Conservation (phyloP, 2,113 vertebrate genomes). For the Podarcis raffonei region DNA sequence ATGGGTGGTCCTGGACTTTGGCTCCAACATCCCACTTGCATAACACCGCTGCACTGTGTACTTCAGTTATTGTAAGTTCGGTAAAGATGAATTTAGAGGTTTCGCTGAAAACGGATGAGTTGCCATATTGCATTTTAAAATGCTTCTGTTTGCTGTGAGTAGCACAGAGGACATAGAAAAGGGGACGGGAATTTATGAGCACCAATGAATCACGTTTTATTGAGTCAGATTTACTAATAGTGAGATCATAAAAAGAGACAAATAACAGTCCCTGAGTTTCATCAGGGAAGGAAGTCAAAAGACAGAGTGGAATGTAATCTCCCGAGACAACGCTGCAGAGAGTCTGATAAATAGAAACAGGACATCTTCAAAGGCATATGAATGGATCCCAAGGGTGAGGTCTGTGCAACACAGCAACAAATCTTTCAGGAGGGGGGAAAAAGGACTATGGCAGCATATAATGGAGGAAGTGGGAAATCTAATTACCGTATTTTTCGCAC, state of each 20-base stretch:
- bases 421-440: slow-evolving; percentile 4
- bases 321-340: not conserved
- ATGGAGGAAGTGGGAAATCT: not conserved
- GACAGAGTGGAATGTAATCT: slow-evolving; percentile 30
- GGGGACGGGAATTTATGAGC: not conserved
- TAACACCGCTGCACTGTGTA: too few relatives aligned
- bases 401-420: not conserved
- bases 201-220: slow-evolving; percentile 10
- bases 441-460: not conserved
- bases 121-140: not conserved
- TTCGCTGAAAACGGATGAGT: not conserved
- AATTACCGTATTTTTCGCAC: too few relatives aligned
- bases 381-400: not conserved
- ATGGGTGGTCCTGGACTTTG: too few relatives aligned
- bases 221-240: slow-evolving; percentile 29
- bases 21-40: too few relatives aligned
- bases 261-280: slow-evolving; percentile 32
- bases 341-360: slow-evolving; percentile 21
- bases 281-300: slow-evolving; percentile 24
- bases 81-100: not conserved
- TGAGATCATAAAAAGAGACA: slow-evolving; percentile 38
- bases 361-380: not conserved
- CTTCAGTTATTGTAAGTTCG: not conserved
- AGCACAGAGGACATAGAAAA: not conserved
- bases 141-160: not conserved